Evolutionary conservation across 2,113 vertebrate species (phyloP).

Genomic region (Coregonus clupeaformis): DNA sequence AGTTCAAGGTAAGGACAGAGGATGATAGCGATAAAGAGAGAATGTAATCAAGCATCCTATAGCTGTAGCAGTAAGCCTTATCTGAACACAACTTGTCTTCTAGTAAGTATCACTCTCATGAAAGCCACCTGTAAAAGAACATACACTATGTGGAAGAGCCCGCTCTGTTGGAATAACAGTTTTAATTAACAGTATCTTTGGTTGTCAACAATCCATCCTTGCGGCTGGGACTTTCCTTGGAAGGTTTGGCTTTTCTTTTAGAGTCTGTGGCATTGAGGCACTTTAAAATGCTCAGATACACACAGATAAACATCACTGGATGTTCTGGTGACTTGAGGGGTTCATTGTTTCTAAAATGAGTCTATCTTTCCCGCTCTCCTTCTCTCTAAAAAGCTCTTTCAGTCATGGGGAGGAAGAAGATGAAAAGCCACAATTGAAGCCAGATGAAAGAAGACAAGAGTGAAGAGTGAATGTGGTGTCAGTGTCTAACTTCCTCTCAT

Average conservation of each 20-base stretch:
- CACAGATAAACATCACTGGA: conserved; percentile 34
- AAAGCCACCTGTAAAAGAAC: neutral
- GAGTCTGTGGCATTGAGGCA: conserved; percentile 2
- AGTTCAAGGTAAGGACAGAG: conserved; percentile 52
- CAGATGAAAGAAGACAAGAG: conserved; percentile 66
- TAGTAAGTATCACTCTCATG: neutral
- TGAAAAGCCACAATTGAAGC: conserved; percentile 62
- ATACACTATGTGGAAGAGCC: too few species aligned
- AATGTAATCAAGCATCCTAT: too few species aligned
- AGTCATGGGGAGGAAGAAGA: conserved; percentile 34
- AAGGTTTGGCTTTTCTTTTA: neutral
- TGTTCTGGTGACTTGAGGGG: conserved; percentile 8
- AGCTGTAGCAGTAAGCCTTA: conserved; percentile 1
- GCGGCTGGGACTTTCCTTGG: neutral
- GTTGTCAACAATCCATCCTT: neutral
- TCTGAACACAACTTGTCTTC: conserved; percentile 10
- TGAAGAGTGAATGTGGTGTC: conserved; percentile 55
- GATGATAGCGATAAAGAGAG: too few species aligned
- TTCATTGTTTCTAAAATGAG: conserved; percentile 45
- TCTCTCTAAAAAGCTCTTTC: conserved; percentile 43
- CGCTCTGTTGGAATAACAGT: too few species aligned
- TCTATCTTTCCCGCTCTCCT: conserved; percentile 11
- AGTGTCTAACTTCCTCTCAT: conserved; percentile 46
- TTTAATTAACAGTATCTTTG: too few species aligned
- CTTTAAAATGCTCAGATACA: conserved; percentile 18